Conservation (phyloP, 2,888 invertebrate species). For the Protophormia terraenovae region DNA sequence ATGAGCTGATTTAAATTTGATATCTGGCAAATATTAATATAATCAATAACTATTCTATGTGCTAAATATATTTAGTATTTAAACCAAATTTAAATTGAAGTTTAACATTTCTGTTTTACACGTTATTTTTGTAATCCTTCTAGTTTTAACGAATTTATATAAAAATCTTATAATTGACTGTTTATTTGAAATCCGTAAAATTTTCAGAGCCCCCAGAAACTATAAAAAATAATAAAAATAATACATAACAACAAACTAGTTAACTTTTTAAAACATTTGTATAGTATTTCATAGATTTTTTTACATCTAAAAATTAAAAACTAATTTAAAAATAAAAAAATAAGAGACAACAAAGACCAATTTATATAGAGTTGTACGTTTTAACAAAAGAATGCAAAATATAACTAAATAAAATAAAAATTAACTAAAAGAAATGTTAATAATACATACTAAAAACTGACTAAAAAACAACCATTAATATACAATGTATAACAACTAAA, state of each 20-base stretch:
- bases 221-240: neutral
- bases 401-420: slow-evolving; percentile 37
- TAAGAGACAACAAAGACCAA: slow-evolving; percentile 68
- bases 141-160: neutral
- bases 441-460: slow-evolving; percentile 33
- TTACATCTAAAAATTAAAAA: slow-evolving; percentile 52
- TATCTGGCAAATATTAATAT: too few species aligned
- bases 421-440: slow-evolving; percentile 46
- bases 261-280: slow-evolving; percentile 61
- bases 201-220: slow-evolving; percentile 12
- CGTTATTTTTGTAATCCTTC: too few species aligned
- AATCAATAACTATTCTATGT: too few species aligned
- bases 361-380: slow-evolving; percentile 69
- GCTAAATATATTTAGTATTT: too few species aligned
- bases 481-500: slow-evolving; percentile 23
- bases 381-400: slow-evolving; percentile 51
- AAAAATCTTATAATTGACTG: neutral
- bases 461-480: slow-evolving; percentile 28
- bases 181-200: neutral
- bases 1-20: too few species aligned
- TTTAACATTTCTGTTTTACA: too few species aligned
- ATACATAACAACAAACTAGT: slow-evolving; percentile 18
- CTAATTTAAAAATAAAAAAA: slow-evolving; percentile 8
- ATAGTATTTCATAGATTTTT: slow-evolving; percentile 65
- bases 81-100: too few species aligned